Conservation (phyloP, 2,113 vertebrate genomes). For the Lagopus leucura region DNA sequence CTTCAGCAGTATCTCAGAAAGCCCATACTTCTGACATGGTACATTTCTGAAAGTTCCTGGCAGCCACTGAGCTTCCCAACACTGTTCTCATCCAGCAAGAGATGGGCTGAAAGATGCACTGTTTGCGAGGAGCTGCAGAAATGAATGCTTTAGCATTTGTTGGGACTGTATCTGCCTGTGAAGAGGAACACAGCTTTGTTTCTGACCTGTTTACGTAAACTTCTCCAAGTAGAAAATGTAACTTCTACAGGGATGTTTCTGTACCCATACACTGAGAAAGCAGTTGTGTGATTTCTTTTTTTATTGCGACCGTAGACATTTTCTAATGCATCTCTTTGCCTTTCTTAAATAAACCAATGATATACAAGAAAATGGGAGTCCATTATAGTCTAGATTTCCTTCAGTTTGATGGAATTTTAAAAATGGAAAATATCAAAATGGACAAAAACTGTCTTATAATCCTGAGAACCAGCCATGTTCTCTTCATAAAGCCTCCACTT, state of each 20-base stretch:
- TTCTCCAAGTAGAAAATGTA: neutral
- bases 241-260: neutral
- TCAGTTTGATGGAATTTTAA: neutral
- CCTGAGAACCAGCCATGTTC: constrained; percentile 31
- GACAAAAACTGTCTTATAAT: neutral
- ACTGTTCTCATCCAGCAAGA: neutral
- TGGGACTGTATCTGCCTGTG: neutral
- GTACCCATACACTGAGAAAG: neutral
- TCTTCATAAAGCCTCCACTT: constrained; percentile 76
- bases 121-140: neutral
- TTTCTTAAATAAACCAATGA: constrained; percentile 55
- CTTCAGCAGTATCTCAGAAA: neutral
- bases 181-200: neutral
- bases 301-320: neutral
- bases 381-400: neutral
- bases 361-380: neutral
- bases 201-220: constrained; percentile 5
- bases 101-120: neutral
- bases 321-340: constrained; percentile 70
- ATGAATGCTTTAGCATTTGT: neutral
- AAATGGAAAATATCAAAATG: constrained; percentile 21
- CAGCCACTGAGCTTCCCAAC: neutral
- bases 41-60: neutral
- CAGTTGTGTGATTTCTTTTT: neutral
- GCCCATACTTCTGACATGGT: neutral